A percentile compares a stretch with the other conserved stretches of the same genome.
phyloP scores from a whole-genome alignment of 2,113 vertebrate species.

The Cariama cristata region DNA sequence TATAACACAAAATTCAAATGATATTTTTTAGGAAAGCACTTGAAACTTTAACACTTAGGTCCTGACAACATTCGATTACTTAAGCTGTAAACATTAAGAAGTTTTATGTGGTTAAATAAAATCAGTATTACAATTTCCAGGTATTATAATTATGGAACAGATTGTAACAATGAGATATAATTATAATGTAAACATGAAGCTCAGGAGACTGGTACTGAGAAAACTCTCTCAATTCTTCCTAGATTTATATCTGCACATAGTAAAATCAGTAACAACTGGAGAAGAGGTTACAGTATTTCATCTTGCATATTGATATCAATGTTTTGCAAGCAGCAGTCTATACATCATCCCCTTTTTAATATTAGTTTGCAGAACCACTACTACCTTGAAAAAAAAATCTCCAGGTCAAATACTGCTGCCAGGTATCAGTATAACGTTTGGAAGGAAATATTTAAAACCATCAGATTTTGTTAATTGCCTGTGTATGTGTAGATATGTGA shows the following conservation, averaged over 20 bases:
- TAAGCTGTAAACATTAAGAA: constrained; percentile 54
- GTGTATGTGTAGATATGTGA: not conserved
- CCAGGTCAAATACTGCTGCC: not conserved
- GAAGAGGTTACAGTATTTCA: not conserved
- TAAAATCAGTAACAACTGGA: constrained; percentile 5
- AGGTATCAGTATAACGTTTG: not conserved
- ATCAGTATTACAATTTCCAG: constrained; percentile 24
- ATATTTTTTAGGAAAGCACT: constrained; percentile 54
- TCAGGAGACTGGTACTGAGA: constrained; percentile 18
- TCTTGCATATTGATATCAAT: not conserved
- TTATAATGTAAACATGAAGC: constrained; percentile 47
- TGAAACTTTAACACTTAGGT: constrained; percentile 36
- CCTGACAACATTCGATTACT: constrained; percentile 46
- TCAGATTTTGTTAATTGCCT: not conserved
- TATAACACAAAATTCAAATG: constrained; percentile 22
- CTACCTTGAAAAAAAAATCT: not conserved
- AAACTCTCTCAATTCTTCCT: not conserved
- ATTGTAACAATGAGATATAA: constrained; percentile 19
- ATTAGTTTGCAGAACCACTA: not conserved
- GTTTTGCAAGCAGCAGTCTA: not conserved
- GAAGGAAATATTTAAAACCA: not conserved
- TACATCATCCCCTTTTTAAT: not conserved
- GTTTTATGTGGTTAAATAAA: constrained; percentile 38
- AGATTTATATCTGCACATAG: constrained; percentile 11
- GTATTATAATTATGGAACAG: constrained; percentile 26